Base-by-base conservation (phyloP, 2,113 vertebrate species). In the Sylvilagus bachmani region DNA sequence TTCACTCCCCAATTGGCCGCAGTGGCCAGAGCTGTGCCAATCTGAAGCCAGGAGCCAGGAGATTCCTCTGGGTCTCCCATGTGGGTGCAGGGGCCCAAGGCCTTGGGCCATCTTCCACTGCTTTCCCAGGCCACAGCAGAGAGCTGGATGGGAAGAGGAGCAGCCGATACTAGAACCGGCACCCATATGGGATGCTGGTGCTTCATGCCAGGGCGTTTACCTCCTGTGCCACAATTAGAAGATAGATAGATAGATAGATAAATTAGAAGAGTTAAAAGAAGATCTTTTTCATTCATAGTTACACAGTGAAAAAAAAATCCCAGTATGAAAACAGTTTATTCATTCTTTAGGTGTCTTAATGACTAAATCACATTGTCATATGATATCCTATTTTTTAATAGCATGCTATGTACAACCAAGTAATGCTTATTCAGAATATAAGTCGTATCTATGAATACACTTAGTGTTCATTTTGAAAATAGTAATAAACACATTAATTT, bases 331-430 rank as follows among this genome's bases (percentile, higher is more conserved):
- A 21, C 74, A 86, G 10, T 77, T 85, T 7, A 44, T 78, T 49
- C 7, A 89, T 10, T 16, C 79, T 93, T 81, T 92, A 31, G 21
- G 69, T 93, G 91, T 85, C 66, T 69, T 78, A 87, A 36, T 73
- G 17, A 44, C 62, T 86, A 75, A 58, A 71, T 93, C 11, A 93
- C 21, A 77, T 88, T 13, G 55, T 81, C 55, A 29, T 62, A 58
- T 53, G 25, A 19, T 6, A 17, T 55, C n/a, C 5, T 14, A 33
- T 71, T 82, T 92, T 83, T n/a, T 71, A 87, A 67, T 79, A 78
- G 25, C 55, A 49, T 89, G 24, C 16, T 53, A 33, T 85, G 64
- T 89, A 36, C 25, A 36, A 19, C 27, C 85, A 14, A 66, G 31
- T 66, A 73, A 69, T 64, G 44, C 17, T 86, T 86, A 70, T 81